Base-by-base conservation (phyloP, 2,888 invertebrate species). In the Dryomyza anilis region DNA sequence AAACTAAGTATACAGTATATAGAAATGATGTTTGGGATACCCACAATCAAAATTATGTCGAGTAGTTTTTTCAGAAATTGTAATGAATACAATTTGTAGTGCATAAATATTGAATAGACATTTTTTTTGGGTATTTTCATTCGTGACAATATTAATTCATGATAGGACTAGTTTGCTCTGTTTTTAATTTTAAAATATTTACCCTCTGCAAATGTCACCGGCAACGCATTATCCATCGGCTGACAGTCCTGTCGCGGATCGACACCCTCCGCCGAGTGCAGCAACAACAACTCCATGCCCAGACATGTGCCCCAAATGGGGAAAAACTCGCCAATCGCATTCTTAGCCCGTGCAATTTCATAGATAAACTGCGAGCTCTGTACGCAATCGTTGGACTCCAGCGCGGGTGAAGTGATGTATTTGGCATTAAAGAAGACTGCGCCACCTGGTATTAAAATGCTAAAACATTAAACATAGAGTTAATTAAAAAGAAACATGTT, bases 291-390 rank as follows among this genome's bases (percentile, higher is more conserved):
- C 80, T 97, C 92, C 80, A 94, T 93, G 2, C 96, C 96, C 43
- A 95, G 86, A 73, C 96, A 96, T 1, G 91, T 95, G 0, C 94
- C 96, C 86, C 92, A 92, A 50, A 97, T 77, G 0, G 96, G 96
- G 77, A 95, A 94, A 74, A 91, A 88, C 60, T 89, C 87, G 0
- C 90, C 91, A 0, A 83, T 80, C 1, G 87, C 83, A 75, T 94
- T 93, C 60, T 89, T 80, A 75, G 87, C 77, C 64, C 86, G 78
- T 0, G 92, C 92, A 60, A 91, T 85, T 52, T 91, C 87, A 73
- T 87, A 89, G 63, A 93, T 88, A 48, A 85, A 82, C 70, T 86
- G 85, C 0, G 91, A 92, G 10, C 76, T 75, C 6, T 30, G 19
- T 0, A 90, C 91, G 78, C 89, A 94, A 3, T 92, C 91, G 30